Evolutionary conservation across 2,888 invertebrate genomes (phyloP), one percentile per base, ranked within the genome.

Genomic region (Protodeltote pygarga): DNA sequence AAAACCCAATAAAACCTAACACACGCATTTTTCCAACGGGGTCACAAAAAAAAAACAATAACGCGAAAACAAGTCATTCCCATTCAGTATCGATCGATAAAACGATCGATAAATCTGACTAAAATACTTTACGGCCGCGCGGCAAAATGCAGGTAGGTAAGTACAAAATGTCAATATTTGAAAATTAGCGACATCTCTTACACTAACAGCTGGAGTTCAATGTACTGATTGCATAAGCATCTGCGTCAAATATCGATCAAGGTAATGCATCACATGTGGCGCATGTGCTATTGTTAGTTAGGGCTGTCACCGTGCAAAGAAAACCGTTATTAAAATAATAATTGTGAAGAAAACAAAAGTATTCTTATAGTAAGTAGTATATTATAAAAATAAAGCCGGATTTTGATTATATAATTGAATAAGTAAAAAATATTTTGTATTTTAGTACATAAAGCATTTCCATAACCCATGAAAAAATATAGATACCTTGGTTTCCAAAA

Each of bases 211-310:
- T 46, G 41, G 53, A 67, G 88, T 79, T 87, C 85, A 76, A 76
- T 66, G 83, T 59, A 71, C 88, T 66, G 61, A 73, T 88, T 88
- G 85, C 88, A 85, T 88, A 87, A 87, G 83, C 81, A 73, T 73
- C 54, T 70, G 71, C 82, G 79, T 83, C 82, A 83, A 81, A 87
- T 82, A 79, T 86, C 86, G 85, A 89, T 87, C 87, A 87, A 87
- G 87, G 87, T 85, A 79, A 87, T 77, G 73, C 76, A 71, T 79
- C 77, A 78, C 33, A 34, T 19, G 3, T 40, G 39, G 34, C 61
- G 41, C 47, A 31, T 57, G 54, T 21, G 35, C 5, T 31, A 20
- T 13, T 31, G n/a, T 19, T 20, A 2, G 3, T 2, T 15, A 33
- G 33, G 31, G 33, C n/a, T 42, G 28, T n/a, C n/a, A n/a, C n/a